Conservation (phyloP, 2,113 vertebrate species). For the Carassius carassius region DNA sequence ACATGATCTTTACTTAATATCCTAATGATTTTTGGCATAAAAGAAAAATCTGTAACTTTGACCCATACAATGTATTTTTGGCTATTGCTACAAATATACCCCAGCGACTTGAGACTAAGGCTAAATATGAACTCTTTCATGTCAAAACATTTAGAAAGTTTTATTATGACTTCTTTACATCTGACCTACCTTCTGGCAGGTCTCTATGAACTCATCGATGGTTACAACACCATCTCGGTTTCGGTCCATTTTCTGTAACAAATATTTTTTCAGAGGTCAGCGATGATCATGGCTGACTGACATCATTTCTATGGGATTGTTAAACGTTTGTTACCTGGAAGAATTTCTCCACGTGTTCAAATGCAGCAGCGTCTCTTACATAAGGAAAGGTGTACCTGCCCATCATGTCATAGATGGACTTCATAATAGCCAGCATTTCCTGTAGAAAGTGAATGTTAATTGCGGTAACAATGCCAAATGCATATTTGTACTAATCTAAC, state of each 20-base stretch:
- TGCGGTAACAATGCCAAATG: background rate
- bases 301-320: background rate
- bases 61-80: no score
- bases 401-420: constrained; percentile 92
- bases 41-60: no score
- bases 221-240: constrained; percentile 91
- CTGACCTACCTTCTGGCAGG: constrained; percentile 83
- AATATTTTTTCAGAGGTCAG: background rate
- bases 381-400: constrained; percentile 85
- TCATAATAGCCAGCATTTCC: constrained; percentile 92
- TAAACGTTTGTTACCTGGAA: constrained; percentile 78
- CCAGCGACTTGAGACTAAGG: no score
- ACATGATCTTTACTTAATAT: no score
- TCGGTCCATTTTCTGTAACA: constrained; percentile 70
- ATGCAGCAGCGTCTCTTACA: constrained; percentile 82
- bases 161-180: background rate
- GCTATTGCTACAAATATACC: no score
- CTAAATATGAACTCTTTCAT: no score
- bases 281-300: background rate
- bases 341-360: constrained; percentile 87
- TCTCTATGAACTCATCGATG: constrained; percentile 93
- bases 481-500: background rate
- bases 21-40: no score
- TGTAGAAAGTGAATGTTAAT: constrained; percentile 56
- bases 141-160: background rate